These are phyloP conservation scores for Esox niger DNA, from an alignment of 2,113 vertebrate species.

Conservation along the genomic window DNA sequence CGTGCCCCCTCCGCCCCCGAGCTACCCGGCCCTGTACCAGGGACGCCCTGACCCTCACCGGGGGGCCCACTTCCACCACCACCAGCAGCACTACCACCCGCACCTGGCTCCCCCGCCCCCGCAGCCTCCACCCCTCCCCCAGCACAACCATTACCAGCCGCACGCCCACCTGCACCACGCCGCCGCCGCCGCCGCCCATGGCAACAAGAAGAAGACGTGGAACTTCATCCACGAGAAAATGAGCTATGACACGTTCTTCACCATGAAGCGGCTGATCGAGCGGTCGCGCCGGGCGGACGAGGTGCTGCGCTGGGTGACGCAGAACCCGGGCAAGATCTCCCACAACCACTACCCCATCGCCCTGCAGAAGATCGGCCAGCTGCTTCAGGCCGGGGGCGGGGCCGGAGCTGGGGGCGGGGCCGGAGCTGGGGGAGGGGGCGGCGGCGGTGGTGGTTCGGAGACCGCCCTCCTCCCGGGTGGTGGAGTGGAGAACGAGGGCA, in stretches of 20 bases:
- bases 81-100: conserved; percentile 49
- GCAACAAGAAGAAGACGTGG: conserved; percentile 79
- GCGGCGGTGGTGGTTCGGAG: neutral
- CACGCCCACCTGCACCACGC: conserved; percentile 49
- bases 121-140: conserved; percentile 56
- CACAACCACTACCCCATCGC: conserved; percentile 89
- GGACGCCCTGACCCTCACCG: conserved; percentile 52
- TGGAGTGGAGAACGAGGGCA: conserved; percentile 27
- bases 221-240: conserved; percentile 87
- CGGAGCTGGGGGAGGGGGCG: neutral
- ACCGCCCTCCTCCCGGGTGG: conserved; percentile 25
- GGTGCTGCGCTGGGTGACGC: conserved; percentile 89
- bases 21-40: conserved; percentile 58
- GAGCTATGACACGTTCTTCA: conserved; percentile 88
- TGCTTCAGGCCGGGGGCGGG: conserved; percentile 64
- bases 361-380: conserved; percentile 86
- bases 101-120: conserved; percentile 57
- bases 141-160: conserved; percentile 54
- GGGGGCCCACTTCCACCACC: conserved; percentile 53
- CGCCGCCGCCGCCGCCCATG: neutral
- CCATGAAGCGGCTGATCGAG: conserved; percentile 89
- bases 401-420: conserved; percentile 12
- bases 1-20: conserved; percentile 46
- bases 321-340: conserved; percentile 88
- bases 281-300: conserved; percentile 83